phyloP scores from a whole-genome alignment of 1,140 invertebrate species.

The Contarinia nasturtii region DNA sequence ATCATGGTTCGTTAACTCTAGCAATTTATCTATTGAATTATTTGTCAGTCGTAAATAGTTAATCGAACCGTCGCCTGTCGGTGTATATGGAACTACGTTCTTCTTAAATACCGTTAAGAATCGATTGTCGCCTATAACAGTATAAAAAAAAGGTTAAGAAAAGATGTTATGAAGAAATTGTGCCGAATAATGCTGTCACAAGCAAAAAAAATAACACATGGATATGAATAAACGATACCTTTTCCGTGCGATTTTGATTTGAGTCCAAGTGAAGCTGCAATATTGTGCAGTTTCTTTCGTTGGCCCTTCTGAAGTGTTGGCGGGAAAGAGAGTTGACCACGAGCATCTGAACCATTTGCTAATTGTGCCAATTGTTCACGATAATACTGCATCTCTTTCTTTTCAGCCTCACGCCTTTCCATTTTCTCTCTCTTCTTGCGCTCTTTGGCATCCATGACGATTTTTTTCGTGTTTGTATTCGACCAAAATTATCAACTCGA shows the following conservation, averaged over 20 bases:
- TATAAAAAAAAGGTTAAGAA: too few species aligned
- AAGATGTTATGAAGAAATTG: too few species aligned
- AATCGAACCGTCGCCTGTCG: not conserved
- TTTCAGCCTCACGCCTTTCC: not conserved
- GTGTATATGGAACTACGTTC: too few species aligned
- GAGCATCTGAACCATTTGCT: not conserved
- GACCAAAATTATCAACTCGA: not conserved
- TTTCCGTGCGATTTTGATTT: conserved; percentile 1
- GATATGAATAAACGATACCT: not conserved
- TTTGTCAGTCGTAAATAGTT: not conserved
- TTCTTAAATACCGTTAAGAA: not conserved
- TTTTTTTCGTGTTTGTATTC: not conserved
- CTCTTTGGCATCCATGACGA: not conserved
- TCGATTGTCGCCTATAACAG: not conserved
- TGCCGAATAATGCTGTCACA: too few species aligned
- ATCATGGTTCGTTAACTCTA: not conserved
- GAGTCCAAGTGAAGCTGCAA: not conserved
- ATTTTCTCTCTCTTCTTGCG: not conserved
- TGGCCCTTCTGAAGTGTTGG: not conserved
- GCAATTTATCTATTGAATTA: not conserved
- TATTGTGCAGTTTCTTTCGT: not conserved
- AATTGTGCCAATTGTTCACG: not conserved
- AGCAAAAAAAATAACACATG: too few species aligned
- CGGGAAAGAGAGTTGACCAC: not conserved
- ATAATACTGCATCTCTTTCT: not conserved